phyloP scores from a whole-genome alignment of 2,888 invertebrate genomes.

The Escarpia spicata region DNA sequence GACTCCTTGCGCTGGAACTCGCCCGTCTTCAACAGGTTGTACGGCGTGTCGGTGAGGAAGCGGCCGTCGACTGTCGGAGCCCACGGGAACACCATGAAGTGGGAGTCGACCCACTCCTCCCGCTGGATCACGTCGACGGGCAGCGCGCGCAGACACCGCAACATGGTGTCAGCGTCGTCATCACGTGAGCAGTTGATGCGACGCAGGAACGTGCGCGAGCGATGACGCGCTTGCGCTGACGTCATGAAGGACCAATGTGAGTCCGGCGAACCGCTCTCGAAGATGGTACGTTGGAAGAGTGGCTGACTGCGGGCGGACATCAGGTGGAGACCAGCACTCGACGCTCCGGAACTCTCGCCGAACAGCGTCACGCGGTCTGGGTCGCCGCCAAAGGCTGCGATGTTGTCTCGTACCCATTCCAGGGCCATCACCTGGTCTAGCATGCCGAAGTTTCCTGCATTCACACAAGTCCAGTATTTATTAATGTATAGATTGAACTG shows the following conservation, averaged over 20 bases:
- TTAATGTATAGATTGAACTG: too few relatives aligned
- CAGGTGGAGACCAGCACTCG: slow-evolving; percentile 78
- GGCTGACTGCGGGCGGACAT: slow-evolving; percentile 89
- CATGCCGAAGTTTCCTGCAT: slow-evolving; percentile 86
- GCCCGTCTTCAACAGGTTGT: slow-evolving; percentile 73
- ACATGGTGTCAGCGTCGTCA: slow-evolving; percentile 37
- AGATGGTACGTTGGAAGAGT: slow-evolving; percentile 79
- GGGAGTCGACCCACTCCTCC: slow-evolving; percentile 46
- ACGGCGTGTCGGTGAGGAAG: slow-evolving; percentile 80
- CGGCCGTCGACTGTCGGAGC: slow-evolving; percentile 91
- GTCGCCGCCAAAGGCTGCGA: slow-evolving; percentile 72
- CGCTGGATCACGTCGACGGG: slow-evolving; percentile 33
- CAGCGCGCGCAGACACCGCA: slow-evolving; percentile 42
- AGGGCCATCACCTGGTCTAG: slow-evolving; percentile 92
- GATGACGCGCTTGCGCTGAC: slow-evolving; percentile 18
- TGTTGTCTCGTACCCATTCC: slow-evolving; percentile 56
- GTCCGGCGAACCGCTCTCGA: slow-evolving; percentile 90
- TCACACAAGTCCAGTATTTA: not conserved
- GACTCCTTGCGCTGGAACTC: slow-evolving; percentile 91
- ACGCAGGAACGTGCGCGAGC: slow-evolving; percentile 38
- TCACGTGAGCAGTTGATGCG: slow-evolving; percentile 36
- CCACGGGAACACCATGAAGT: slow-evolving; percentile 86
- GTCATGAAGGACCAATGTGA: slow-evolving; percentile 91
- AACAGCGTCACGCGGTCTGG: slow-evolving; percentile 90
- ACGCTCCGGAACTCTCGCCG: slow-evolving; percentile 83